These are phyloP conservation scores for Pogoniulus pusillus DNA, from an alignment of 2,797 vertebrate genomes.

Conservation along the genomic window DNA sequence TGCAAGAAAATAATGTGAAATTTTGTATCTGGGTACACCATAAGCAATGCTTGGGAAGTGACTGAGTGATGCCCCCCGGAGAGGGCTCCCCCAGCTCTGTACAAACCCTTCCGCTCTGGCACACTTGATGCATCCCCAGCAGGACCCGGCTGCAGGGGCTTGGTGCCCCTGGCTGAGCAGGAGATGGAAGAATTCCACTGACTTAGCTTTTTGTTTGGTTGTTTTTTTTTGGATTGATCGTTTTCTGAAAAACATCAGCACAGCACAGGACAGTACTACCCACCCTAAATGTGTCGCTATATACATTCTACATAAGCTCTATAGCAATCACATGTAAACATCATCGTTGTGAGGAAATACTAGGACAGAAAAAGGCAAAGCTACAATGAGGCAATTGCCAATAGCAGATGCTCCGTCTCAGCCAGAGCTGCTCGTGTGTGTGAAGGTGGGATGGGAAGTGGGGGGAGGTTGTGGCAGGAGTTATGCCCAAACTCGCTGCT, in stretches of 20 bases:
- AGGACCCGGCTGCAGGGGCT: not conserved
- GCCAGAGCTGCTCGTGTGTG: slow-evolving; percentile 38
- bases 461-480: not conserved
- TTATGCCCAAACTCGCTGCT: not conserved
- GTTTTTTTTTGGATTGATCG: slow-evolving; percentile 25
- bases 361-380: slow-evolving; percentile 82
- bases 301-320: slow-evolving; percentile 78
- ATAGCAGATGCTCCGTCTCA: slow-evolving; percentile 73
- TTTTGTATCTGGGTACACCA: not conserved
- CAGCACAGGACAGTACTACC: slow-evolving; percentile 78
- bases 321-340: slow-evolving; percentile 85
- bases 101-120: slow-evolving; percentile 61
- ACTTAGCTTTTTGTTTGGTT: slow-evolving; percentile 13
- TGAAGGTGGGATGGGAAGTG: slow-evolving; percentile 25
- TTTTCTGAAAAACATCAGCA: slow-evolving; percentile 79
- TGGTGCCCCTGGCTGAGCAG: slow-evolving; percentile 33
- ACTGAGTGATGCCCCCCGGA: not conserved
- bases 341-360: slow-evolving; percentile 79
- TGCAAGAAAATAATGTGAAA: not conserved
- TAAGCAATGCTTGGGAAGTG: not conserved
- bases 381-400: slow-evolving; percentile 81
- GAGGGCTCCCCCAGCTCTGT: not conserved
- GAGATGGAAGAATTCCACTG: slow-evolving; percentile 84
- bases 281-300: slow-evolving; percentile 74
- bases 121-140: slow-evolving; percentile 80